Evolutionary conservation across 2,888 invertebrate genomes (phyloP), one percentile per base, ranked within the genome.

Genomic region (Drosophila seclusa): DNA sequence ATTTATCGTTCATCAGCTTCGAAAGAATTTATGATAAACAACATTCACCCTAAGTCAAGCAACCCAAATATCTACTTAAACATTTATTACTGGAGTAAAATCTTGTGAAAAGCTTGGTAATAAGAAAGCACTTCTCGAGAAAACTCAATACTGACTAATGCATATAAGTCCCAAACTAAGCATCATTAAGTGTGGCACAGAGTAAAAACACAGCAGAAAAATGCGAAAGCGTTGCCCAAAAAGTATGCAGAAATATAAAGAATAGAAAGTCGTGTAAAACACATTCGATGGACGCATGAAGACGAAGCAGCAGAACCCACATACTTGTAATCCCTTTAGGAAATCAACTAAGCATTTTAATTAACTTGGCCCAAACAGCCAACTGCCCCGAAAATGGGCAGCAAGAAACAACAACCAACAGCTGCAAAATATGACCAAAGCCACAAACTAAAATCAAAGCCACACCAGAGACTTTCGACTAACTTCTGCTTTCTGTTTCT

Each of bases 371-470:
- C 65, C 65, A 27, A 55, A 55, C 34, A 34, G 34, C 18, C 34
- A 54, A 67, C 68, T 58, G 38, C 68, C 58, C 68, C 68, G 24
- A 29, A 68, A 67, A 40, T 34, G 68, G 68, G 57, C 68, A 68
- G 38, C 50, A 24, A 40, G 42, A 48, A 63, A 45, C 38, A 54
- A 53, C 29, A 63, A 27, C 31, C 40, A 54, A 57, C 58, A 60
- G 65, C 55, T 54, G 70, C 79, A 82, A 88, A 86, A 88, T 85
- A 87, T 81, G 80, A 73, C 67, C 84, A 76, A 83, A 86, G 87
- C 87, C 87, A 57, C 84, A 87, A 81, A 87, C 87, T 87, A 82
- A 87, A 87, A 87, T 82, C 87, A 83, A 85, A 87, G 87, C 84
- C 80, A 57, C 79, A 60, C 79, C 34, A 55, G 66, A 68, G 70